phyloP scores from a whole-genome alignment of 2,888 invertebrate genomes.

The Synanthedon andrenaeformis region DNA sequence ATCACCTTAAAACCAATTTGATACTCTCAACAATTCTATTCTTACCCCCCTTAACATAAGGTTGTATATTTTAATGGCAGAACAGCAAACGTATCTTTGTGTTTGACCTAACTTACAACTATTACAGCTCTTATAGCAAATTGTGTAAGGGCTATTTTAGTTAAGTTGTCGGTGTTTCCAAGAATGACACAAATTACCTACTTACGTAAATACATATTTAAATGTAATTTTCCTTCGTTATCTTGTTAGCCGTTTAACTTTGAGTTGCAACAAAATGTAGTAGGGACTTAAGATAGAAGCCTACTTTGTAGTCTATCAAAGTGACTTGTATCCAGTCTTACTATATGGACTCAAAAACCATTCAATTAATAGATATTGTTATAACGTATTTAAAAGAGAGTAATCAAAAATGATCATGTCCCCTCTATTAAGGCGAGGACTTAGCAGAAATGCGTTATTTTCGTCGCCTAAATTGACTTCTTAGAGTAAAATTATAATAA shows the following conservation, averaged over 20 bases:
- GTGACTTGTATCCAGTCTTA: no score
- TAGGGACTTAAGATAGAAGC: no score
- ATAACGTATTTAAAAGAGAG: no score
- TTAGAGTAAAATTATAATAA: no score
- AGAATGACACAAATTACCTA: background rate
- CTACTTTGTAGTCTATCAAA: no score
- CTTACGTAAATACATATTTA: background rate
- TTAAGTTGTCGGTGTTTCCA: background rate
- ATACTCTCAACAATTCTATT: constrained; percentile 3
- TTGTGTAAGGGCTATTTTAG: background rate
- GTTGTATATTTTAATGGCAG: constrained; percentile 5
- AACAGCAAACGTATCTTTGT: background rate
- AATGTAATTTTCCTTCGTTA: background rate
- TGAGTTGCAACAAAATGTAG: no score
- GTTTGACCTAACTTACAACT: background rate
- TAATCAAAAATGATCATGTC: no score
- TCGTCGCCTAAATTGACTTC: no score
- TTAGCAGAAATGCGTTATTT: no score
- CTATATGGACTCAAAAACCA: no score
- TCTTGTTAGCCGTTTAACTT: background rate
- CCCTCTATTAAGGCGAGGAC: no score
- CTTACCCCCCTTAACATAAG: constrained; percentile 9
- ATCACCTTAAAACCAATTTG: constrained; percentile 17
- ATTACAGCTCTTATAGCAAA: background rate
- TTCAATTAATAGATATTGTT: no score